Evolutionary conservation across 2,113 vertebrate species (phyloP), one percentile per base, ranked within the genome.

Genomic region (Natator depressus): DNA sequence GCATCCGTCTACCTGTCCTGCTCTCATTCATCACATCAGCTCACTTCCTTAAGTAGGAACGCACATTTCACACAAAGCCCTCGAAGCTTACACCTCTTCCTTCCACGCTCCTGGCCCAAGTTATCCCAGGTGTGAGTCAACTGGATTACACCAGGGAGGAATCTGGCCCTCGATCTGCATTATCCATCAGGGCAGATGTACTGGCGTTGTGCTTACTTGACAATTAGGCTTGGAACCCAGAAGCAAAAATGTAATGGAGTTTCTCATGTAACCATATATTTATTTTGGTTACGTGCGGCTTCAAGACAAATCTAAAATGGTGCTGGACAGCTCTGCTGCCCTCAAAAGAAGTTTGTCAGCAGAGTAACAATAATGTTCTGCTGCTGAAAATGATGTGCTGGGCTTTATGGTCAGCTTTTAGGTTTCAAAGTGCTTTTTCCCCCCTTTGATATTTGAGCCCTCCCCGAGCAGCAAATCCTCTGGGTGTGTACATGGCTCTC

Each of bases 291-390:
- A 88, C 0, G 1, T 89, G 96, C 2, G 1, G 96, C 92, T 96
- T 94, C 35, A 51, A 93, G 93, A 95, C 84, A 88, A 88, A 89
- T 93, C 87, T 94, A 27, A 95, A 96, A 88, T 62, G 93, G 94
- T 93, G 93, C 96, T 95, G 96, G 96, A 96, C 85, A 0, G 1
- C 62, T 91, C 72, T 94, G 81, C 96, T 97, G 94, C 96, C 96
- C 96, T 96, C 96, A 97, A 96, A 97, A 97, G 84, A 47, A 85
- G 84, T 93, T 95, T 96, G 97, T 97, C 96, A 97, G 97, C 97
- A 96, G 54, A 96, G 92, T 93, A 95, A 91, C 97, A 95, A 96
- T 90, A 96, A 96, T 38, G 49, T 82, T 90, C 94, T 88, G 69
- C 88, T 85, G 81, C 95, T 93, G 93, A 87, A 96, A 96, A 96